Evolutionary conservation across 2,113 vertebrate genomes (phyloP).

Genomic region (Alectura lathami): DNA sequence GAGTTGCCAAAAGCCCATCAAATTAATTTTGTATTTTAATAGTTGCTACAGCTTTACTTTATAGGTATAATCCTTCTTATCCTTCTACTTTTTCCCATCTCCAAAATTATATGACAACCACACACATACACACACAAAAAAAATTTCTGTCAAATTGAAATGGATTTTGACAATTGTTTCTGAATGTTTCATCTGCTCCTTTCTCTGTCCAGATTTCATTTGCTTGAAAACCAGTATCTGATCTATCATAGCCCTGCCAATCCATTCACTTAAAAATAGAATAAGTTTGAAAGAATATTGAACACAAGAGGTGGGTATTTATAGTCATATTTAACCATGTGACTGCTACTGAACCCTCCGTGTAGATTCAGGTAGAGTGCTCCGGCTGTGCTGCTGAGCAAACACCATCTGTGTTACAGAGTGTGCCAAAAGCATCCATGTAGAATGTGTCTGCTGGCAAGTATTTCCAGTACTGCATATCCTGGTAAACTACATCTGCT

Average conservation of each 20-base stretch:
- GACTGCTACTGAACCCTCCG: background rate
- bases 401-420: constrained; percentile 43
- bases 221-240: background rate
- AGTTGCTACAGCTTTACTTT: background rate
- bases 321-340: background rate
- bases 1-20: no score
- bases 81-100: background rate
- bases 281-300: background rate
- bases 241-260: background rate
- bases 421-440: background rate
- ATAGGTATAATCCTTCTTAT: background rate
- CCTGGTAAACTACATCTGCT: background rate
- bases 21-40: background rate
- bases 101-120: background rate
- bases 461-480: background rate
- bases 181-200: background rate
- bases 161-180: background rate
- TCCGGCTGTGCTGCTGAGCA: constrained; percentile 12
- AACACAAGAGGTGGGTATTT: background rate
- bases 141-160: background rate
- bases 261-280: background rate
- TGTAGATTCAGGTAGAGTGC: background rate
- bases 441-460: constrained; percentile 19
- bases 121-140: background rate
- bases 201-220: background rate